A percentile compares a stretch with the other conserved stretches of the same genome.
Conservation (phyloP, 2,888 invertebrate genomes). For the Cancer borealis region DNA sequence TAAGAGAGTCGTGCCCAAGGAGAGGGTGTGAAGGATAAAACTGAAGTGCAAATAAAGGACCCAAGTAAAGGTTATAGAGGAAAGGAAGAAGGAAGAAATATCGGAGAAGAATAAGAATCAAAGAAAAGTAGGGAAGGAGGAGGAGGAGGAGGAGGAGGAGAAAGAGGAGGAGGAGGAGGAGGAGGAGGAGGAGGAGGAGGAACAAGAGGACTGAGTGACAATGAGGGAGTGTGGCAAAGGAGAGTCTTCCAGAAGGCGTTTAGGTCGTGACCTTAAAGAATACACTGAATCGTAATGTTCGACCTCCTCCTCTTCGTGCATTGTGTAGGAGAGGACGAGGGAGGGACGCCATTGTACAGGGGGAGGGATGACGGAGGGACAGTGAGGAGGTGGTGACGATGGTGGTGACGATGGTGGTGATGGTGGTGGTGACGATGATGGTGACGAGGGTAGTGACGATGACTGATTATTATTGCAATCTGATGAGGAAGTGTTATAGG, state of each 20-base stretch:
- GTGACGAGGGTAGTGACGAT: neutral
- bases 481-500: neutral
- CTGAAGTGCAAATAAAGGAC: neutral
- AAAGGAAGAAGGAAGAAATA: neutral
- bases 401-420: neutral
- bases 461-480: neutral
- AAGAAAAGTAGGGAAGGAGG: neutral
- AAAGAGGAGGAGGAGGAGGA: neutral
- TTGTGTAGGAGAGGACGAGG: neutral
- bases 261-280: conserved; percentile 17
- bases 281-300: neutral
- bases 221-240: conserved; percentile 24
- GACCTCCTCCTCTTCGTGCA: neutral
- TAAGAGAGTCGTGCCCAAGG: neutral
- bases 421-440: too few relatives aligned
- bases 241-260: conserved; percentile 25
- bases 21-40: conserved; percentile 15
- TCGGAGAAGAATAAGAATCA: neutral
- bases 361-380: neutral
- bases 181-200: neutral
- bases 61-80: neutral
- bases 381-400: neutral
- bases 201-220: conserved; percentile 1
- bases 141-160: neutral
- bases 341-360: neutral